A percentile compares a stretch with the other conserved stretches of the same genome.
phyloP scores from a whole-genome alignment of 2,113 vertebrate genomes.

The Collichthys lucidus region DNA sequence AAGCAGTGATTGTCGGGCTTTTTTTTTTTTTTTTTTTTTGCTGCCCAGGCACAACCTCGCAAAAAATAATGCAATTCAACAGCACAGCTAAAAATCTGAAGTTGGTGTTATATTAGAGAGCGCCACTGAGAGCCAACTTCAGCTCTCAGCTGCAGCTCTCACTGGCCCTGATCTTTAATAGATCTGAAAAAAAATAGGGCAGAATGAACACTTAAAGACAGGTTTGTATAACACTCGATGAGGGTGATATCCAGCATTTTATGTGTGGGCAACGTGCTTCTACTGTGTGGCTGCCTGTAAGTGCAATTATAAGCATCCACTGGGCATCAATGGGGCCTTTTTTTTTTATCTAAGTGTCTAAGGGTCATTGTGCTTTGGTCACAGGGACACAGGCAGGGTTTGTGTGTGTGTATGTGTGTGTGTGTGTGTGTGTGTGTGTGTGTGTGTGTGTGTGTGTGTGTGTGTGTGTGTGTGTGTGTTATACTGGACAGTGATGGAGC shows the following conservation, averaged over 20 bases:
- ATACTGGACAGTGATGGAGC: background rate
- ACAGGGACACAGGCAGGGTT: slow-evolving; percentile 1
- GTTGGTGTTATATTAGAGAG: slow-evolving; percentile 42
- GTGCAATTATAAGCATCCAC: slow-evolving; percentile 12
- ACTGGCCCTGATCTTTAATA: slow-evolving; percentile 45
- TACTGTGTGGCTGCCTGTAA: background rate
- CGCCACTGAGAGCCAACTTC: slow-evolving; percentile 38
- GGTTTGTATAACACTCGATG: slow-evolving; percentile 13
- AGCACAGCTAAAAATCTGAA: slow-evolving; percentile 37
- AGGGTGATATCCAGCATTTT: slow-evolving; percentile 13
- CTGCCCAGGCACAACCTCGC: slow-evolving; percentile 1
- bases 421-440: slow-evolving; percentile 1
- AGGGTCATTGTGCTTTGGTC: slow-evolving; percentile 26
- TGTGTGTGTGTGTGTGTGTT: background rate
- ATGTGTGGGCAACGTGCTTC: background rate
- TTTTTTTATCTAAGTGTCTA: background rate
- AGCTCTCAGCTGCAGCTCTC: slow-evolving; percentile 40
- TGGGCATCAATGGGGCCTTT: background rate
- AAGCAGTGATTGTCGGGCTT: background rate
- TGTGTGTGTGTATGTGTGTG: background rate
- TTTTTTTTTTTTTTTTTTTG: background rate
- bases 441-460: background rate
- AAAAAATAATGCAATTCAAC: slow-evolving; percentile 46
- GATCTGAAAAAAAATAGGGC: slow-evolving; percentile 19
- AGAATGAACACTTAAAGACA: slow-evolving; percentile 39